Evolutionary conservation across 2,888 invertebrate species (phyloP).

Genomic region (Clusia tigrina): DNA sequence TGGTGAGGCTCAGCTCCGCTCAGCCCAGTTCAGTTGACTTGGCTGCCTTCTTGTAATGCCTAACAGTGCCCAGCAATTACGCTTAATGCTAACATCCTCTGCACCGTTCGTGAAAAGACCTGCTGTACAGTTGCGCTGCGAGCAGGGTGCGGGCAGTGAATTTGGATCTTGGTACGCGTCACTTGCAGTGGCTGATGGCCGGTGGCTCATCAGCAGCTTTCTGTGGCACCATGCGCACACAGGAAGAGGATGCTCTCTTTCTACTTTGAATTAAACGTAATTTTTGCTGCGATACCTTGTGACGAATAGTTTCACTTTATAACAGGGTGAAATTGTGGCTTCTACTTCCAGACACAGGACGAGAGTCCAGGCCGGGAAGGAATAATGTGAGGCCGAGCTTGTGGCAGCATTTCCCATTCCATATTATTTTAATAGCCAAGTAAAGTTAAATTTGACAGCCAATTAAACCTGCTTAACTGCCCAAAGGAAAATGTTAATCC

Average conservation of each 20-base stretch:
- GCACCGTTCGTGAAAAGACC: background rate
- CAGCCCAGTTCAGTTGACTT: background rate
- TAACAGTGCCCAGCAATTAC: slow-evolving; percentile 48
- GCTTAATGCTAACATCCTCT: slow-evolving; percentile 57
- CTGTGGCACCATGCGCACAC: background rate
- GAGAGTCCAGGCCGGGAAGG: too few species aligned
- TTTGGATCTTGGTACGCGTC: slow-evolving; percentile 57
- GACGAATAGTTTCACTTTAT: too few species aligned
- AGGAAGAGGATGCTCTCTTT: background rate
- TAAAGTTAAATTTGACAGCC: too few species aligned
- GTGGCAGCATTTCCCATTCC: too few species aligned
- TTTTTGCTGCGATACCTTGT: background rate
- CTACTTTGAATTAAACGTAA: background rate
- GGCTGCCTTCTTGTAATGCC: slow-evolving; percentile 43
- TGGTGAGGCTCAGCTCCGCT: too few species aligned
- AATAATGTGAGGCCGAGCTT: too few species aligned
- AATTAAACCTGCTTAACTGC: too few species aligned
- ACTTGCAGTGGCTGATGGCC: slow-evolving; percentile 32
- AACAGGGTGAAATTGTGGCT: too few species aligned
- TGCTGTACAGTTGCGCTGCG: slow-evolving; percentile 2
- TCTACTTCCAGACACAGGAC: too few species aligned
- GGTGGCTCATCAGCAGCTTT: slow-evolving; percentile 7
- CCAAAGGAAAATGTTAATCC: too few species aligned
- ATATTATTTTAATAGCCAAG: too few species aligned
- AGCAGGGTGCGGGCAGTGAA: slow-evolving; percentile 31